Base-by-base conservation (phyloP, 2,888 invertebrate species). In the Melitaea athalia region DNA sequence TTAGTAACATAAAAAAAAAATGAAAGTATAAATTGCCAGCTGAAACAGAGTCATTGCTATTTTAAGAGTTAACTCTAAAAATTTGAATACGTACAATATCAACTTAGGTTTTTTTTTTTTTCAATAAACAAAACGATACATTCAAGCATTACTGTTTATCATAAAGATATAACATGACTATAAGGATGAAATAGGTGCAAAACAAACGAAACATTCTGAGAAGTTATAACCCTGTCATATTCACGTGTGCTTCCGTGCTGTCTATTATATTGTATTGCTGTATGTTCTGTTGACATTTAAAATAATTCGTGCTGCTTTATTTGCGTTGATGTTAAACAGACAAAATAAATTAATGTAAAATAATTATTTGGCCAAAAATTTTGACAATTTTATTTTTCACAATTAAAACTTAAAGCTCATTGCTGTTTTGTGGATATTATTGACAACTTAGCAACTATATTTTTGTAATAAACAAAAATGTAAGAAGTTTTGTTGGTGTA, bases 141-240 rank as follows among this genome's bases (percentile, higher is more conserved):
- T 10, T 3, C 4, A 5, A 5, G 4, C 4, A 50, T 17, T 17
- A 50, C 53, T 17, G 17, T 50, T 24, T 33, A 33, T 33, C 33
- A 55, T 55, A 24, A 33, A 33, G 33, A 55, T 33, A 61, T 33
- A 33, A 33, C 33, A 53, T 31, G 43, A 50, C 14, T n/a, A 66
- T 33, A 60, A 52, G 42, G 50, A 59, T 5, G 53, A 55, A 59
- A 59, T 59, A 45, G 24, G 11, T 43, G 15, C 38, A 43, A 60
- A 60, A 66, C 60, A 53, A 66, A 60, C 60, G 59, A 17, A 5
- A 53, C 17, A 45, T 53, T 45, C 14, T 42, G 38, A 45, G 65
- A 65, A 52, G 52, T 65, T 43, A 45, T 60, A 65, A 24, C 43
- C 52, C 65, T 65, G 65, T 65, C 65, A 65, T 15, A 11, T 33